phyloP scores from a whole-genome alignment of 2,113 vertebrate species.

The Nyctereutes procyonoides region DNA sequence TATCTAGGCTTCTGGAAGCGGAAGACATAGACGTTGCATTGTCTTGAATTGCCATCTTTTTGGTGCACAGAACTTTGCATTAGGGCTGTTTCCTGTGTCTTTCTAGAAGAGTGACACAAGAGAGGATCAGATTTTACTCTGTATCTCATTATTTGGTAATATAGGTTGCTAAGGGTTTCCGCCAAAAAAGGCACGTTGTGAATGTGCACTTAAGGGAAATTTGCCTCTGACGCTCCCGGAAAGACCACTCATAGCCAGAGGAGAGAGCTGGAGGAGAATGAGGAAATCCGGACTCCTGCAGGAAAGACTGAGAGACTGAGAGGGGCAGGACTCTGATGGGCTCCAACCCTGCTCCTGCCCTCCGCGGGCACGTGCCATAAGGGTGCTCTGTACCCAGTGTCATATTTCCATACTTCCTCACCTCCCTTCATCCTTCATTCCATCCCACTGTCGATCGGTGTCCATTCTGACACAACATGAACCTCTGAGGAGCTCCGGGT shows the following conservation, averaged over 20 bases:
- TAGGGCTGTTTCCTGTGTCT: rapidly evolving
- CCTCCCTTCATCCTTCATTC: neutral
- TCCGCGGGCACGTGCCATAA: neutral
- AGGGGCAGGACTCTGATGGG: neutral
- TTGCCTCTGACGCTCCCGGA: neutral
- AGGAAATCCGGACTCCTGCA: neutral
- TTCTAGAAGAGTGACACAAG: neutral
- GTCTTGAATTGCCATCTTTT: neutral
- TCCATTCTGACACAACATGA: neutral
- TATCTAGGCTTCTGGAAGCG: neutral
- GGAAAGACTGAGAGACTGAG: neutral
- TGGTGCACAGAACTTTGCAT: neutral
- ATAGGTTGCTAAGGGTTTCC: neutral
- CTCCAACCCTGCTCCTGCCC: neutral
- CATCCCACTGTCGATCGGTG: neutral
- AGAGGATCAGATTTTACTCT: neutral
- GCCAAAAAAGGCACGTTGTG: neutral
- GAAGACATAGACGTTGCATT: neutral
- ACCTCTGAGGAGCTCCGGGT: neutral
- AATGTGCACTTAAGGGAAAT: neutral
- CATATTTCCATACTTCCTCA: rapidly evolving
- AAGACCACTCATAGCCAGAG: neutral
- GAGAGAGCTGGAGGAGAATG: neutral
- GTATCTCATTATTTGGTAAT: neutral
- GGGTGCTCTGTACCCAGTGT: rapidly evolving